Conservation (phyloP, 2,113 vertebrate species). For the Hippocampus comes region DNA sequence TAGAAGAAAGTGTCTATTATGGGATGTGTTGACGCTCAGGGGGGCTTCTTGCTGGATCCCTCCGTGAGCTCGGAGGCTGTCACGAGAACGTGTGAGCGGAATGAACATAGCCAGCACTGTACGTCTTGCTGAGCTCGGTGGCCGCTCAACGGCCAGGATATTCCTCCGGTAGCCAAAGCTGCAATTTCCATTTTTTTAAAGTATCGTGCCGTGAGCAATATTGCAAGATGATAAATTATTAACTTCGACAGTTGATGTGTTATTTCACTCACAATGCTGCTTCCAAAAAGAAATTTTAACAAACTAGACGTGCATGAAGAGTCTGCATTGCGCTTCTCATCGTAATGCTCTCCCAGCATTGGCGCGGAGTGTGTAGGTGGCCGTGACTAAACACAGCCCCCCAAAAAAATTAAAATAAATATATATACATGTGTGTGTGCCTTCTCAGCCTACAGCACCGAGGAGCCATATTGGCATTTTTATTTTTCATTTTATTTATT, state of each 20-base stretch:
- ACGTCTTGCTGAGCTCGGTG: slow-evolving; percentile 26
- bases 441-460: neutral
- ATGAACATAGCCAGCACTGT: slow-evolving; percentile 16
- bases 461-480: neutral
- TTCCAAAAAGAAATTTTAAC: neutral
- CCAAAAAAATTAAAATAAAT: too few relatives aligned
- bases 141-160: slow-evolving; percentile 35
- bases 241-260: neutral
- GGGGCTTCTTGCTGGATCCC: slow-evolving; percentile 46
- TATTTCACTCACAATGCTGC: neutral
- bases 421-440: too few relatives aligned
- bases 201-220: neutral
- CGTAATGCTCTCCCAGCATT: neutral
- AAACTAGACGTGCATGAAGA: neutral
- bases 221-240: too few relatives aligned
- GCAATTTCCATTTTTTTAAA: slow-evolving; percentile 37
- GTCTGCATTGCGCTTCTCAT: neutral
- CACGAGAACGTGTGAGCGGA: slow-evolving; percentile 41
- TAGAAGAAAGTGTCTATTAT: slow-evolving; percentile 64
- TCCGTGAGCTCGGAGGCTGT: slow-evolving; percentile 48
- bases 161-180: slow-evolving; percentile 26
- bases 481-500: neutral
- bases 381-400: neutral
- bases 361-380: neutral
- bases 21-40: slow-evolving; percentile 61